Base-by-base conservation (phyloP, 2,113 vertebrate genomes). In the Etheostoma spectabile region DNA sequence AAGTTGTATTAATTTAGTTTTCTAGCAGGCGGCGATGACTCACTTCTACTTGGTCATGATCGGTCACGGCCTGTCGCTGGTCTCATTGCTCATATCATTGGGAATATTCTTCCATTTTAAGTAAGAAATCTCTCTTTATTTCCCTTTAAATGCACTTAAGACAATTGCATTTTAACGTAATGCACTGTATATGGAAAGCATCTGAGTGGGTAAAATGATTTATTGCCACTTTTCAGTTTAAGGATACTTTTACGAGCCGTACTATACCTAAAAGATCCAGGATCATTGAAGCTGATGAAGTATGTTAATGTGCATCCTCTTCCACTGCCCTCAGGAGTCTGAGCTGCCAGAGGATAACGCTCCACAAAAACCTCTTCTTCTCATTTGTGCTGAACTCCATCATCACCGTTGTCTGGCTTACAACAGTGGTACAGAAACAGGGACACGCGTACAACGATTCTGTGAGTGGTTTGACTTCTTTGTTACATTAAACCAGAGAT, bases 331-430 rank as follows among this genome's bases (percentile, higher is more conserved):
- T 53, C 93, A 99, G 98, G 95, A 99, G 97, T 83, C 93, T 99
- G 86, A 99, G 98, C 90, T 99, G 98, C 92, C 98, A 99, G 74
- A 97, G 98, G 90, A 98, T 99, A 85, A 99, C 98, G 0, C 95
- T 99, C 59, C 98, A 99, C 85, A 99, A 99, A 94, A 99, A 99
- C 90, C 96, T 99, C 8, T 99, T 99, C 89, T 94, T 98, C 87
- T 99, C 98, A 3, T 99, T 99, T 21, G 95, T 98, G 67, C 95
- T 97, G 63, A 98, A 99, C 90, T 99, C 98, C 0, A 12, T 98
- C 73, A 94, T 98, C 66, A 99, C 97, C 1, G 96, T 99, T 59
- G 95, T 97, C 79, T 96, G 93, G 55, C 92, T 98, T 46, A 96
- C 96, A 0, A 96, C 94, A 0, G 93, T 97, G 70, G 96, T 94